phyloP scores from a whole-genome alignment of 2,113 vertebrate species.

The Onychostruthus taczanowskii region DNA sequence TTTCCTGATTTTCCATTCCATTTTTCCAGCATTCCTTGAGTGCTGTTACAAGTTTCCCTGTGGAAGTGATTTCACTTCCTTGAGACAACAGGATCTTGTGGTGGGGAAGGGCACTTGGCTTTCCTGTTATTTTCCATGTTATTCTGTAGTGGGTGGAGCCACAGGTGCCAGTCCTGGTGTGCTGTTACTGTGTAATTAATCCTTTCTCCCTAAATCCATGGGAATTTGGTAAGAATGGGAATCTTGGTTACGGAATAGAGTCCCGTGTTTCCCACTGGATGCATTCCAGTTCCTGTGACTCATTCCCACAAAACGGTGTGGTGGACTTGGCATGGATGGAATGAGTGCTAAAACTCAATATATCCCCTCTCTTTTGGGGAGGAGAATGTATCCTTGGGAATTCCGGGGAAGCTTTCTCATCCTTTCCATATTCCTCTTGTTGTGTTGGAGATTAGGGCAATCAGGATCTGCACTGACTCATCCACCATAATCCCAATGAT shows the following conservation, averaged over 20 bases:
- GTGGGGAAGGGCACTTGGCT: neutral
- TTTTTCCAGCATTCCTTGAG: neutral
- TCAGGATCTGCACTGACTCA: fast-evolving
- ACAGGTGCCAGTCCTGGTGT: neutral
- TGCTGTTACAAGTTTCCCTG: neutral
- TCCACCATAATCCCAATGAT: neutral
- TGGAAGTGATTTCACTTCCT: neutral
- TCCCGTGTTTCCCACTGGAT: fast-evolving
- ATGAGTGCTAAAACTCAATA: neutral
- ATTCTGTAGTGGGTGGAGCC: fast-evolving
- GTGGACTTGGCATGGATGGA: neutral
- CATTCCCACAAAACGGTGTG: fast-evolving
- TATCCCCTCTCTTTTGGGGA: neutral
- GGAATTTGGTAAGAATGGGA: fast-evolving
- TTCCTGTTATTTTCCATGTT: neutral
- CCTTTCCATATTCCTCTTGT: neutral
- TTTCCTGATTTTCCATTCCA: neutral
- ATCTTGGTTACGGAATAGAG: fast-evolving
- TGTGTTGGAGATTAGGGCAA: neutral
- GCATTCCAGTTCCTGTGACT: neutral
- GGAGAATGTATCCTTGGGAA: fast-evolving
- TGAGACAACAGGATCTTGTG: fast-evolving
- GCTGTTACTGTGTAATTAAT: neutral
- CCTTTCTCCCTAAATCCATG: neutral
- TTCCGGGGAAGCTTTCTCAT: neutral